Percentiles rank a stretch among this genome's conserved stretches.
Evolutionary conservation across 2,888 invertebrate genomes (phyloP).

Genomic region (Nymphalis urticae): DNA sequence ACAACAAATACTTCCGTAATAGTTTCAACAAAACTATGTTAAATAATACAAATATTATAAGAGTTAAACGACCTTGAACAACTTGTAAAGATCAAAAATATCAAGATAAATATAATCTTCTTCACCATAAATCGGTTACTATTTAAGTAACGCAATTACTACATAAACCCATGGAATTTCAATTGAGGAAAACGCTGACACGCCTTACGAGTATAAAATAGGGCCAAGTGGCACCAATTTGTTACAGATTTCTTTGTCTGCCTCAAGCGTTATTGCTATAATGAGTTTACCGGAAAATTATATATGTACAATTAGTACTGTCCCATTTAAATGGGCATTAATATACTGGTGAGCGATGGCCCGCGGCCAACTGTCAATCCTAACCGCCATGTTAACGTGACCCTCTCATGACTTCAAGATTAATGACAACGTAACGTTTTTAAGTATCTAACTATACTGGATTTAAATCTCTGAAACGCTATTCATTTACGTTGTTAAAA

Average conservation of each 20-base stretch:
- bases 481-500: constrained; percentile 86
- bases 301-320: constrained; percentile 68
- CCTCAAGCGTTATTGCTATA: constrained; percentile 54
- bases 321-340: constrained; percentile 66
- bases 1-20: too few species aligned
- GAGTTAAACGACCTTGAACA: too few species aligned
- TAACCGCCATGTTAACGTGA: constrained; percentile 47
- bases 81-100: too few species aligned
- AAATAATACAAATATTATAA: too few species aligned
- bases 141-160: not conserved
- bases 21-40: too few species aligned
- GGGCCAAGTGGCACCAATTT: constrained; percentile 20
- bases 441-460: constrained; percentile 57
- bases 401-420: constrained; percentile 38
- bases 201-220: constrained; percentile 6
- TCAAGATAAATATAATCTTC: not conserved
- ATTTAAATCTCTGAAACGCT: constrained; percentile 64
- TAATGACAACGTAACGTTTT: constrained; percentile 39
- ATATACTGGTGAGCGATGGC: constrained; percentile 64
- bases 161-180: constrained; percentile 2
- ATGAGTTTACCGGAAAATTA: constrained; percentile 73
- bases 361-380: constrained; percentile 64
- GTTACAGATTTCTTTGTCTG: constrained; percentile 54
- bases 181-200: constrained; percentile 6
- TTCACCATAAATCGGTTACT: not conserved